Evolutionary conservation across 1,140 invertebrate genomes (phyloP), one percentile per base, ranked within the genome.

Genomic region (Lucilia cuprina): DNA sequence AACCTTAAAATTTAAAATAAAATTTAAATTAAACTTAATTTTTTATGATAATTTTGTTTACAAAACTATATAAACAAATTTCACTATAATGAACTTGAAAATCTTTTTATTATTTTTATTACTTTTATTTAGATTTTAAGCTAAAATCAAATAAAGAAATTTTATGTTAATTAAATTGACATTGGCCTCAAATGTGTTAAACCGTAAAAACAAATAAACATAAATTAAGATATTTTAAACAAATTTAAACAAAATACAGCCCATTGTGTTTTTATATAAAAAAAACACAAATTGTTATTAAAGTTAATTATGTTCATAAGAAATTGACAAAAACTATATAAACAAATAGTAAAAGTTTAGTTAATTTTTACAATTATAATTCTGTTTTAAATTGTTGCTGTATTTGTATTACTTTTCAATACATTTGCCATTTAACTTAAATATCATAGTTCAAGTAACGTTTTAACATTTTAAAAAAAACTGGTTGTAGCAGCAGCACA

Each of bases 141-240:
- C 34, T 41, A 78, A 49, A 78, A 78, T 19, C 14, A 60, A 5
- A 60, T 70, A 60, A 82, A 35, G 9, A 87, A 82, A 83, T 84
- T 30, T 47, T 84, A 84, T 88, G 88, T 86, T 89, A 89, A 88
- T 86, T 84, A 82, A 74, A 86, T 86, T 89, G 88, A 86, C 88
- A 88, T 87, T 88, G 87, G 84, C 88, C 84, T 50, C 70, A 87
- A 83, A 65, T 9, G 10, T 55, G 12, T 55, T 10, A 55, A 55
- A 55, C 5, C 7, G 7, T 41, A 41, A 41, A 41, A 10, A 41
- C 35, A 55, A 2, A 30, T 30, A 30, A 30, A 30, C 17, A 14
- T 55, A 55, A 55, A 55, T 14, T 55, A 55, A 55, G 50, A 7
- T 55, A n/a, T 55, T 13, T 30, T 30, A 55, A 7, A 55, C 3